Percentiles rank a stretch among this genome's conserved stretches.
phyloP scores from a whole-genome alignment of 2,113 vertebrate species.

The Clarias gariepinus region DNA sequence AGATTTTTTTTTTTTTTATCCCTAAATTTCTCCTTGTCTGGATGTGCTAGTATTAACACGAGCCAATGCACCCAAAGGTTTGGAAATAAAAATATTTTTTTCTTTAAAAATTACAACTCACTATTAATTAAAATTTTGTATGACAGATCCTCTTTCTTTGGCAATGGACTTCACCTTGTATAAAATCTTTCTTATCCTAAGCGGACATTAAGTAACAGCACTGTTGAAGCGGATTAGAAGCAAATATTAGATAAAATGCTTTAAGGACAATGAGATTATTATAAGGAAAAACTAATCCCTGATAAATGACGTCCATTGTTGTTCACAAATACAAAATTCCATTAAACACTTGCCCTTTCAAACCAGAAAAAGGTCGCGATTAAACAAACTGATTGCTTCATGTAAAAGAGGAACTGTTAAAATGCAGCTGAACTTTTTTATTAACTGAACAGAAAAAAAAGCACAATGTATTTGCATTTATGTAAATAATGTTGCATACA shows the following conservation, averaged over 20 bases:
- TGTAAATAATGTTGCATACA: neutral
- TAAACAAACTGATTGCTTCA: neutral
- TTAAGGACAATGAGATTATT: too few species aligned
- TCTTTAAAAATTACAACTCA: neutral
- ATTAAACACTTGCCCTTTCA: neutral
- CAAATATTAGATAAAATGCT: too few species aligned
- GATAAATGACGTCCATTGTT: neutral
- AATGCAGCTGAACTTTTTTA: neutral
- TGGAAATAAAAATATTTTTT: neutral
- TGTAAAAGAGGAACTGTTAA: neutral
- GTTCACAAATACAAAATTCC: neutral
- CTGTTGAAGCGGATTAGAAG: too few species aligned
- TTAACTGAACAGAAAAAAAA: neutral
- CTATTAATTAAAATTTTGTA: neutral
- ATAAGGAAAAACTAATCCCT: neutral
- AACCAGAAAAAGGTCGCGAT: neutral
- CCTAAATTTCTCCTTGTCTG: too few species aligned
- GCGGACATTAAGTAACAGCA: too few species aligned
- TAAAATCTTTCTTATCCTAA: too few species aligned
- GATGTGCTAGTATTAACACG: too few species aligned
- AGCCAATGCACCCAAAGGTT: too few species aligned
- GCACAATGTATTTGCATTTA: neutral
- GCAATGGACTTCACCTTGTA: too few species aligned
- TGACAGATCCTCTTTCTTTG: too few species aligned
- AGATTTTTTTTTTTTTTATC: too few species aligned